Percentiles rank a stretch among this genome's conserved stretches.
Evolutionary conservation across 2,888 invertebrate species (phyloP).

Genomic region (Sepioteuthis lessoniana): DNA sequence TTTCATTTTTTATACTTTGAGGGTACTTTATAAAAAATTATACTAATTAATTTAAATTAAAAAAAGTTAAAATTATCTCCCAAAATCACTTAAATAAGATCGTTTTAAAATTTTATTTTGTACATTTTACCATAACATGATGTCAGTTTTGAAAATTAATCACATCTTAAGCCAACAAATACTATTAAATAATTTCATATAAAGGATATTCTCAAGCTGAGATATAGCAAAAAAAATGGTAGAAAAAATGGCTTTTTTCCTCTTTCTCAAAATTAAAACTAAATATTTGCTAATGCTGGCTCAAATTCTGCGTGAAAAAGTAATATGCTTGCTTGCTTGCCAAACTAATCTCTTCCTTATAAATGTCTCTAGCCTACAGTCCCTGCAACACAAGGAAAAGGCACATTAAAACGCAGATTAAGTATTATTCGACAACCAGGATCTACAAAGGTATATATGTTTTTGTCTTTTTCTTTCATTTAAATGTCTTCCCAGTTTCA

Average conservation of each 20-base stretch:
- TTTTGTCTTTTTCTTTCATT: not conserved
- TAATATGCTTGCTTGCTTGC: slow-evolving; percentile 33
- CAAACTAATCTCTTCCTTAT: slow-evolving; percentile 35
- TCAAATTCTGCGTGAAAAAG: not conserved
- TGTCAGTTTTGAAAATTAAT: too few species aligned
- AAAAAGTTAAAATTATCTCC: too few species aligned
- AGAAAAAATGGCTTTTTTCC: not conserved
- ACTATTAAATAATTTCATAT: too few species aligned
- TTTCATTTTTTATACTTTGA: too few species aligned
- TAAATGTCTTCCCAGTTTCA: not conserved
- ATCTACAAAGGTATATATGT: slow-evolving; percentile 41
- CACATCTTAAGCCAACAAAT: too few species aligned
- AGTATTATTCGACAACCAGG: slow-evolving; percentile 40
- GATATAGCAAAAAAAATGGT: not conserved
- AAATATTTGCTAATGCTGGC: not conserved
- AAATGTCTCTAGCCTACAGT: not conserved
- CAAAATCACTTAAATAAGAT: too few species aligned
- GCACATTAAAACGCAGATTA: slow-evolving; percentile 43
- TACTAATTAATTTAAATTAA: too few species aligned
- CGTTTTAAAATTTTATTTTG: too few species aligned
- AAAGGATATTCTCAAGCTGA: not conserved
- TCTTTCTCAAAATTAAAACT: not conserved
- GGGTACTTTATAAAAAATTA: too few species aligned
- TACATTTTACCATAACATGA: too few species aligned
- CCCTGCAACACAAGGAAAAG: not conserved